Conservation (phyloP, 2,113 vertebrate genomes). For the Origma solitaria region DNA sequence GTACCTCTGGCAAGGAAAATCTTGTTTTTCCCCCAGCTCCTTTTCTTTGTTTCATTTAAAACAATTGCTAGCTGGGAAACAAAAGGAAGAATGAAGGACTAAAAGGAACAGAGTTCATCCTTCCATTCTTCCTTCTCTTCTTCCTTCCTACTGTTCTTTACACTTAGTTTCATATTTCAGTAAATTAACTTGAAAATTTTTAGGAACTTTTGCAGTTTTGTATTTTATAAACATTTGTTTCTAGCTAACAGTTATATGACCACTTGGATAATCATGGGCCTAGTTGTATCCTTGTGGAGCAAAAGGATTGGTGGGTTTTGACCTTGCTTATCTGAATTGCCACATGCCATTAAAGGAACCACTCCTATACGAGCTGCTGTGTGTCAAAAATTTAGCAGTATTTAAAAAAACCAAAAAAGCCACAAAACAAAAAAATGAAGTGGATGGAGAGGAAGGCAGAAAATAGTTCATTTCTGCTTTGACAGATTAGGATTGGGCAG, state of each 20-base stretch:
- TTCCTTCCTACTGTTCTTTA: background rate
- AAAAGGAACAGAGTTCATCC: background rate
- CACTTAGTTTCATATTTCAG: background rate
- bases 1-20: background rate
- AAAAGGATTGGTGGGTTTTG: background rate
- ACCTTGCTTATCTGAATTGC: background rate
- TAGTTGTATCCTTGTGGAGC: background rate
- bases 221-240: background rate
- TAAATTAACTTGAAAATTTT: background rate
- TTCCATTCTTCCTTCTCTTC: background rate
- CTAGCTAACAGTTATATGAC: background rate
- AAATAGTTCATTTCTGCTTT: background rate
- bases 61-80: background rate
- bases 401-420: background rate
- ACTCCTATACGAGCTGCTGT: background rate
- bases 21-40: background rate
- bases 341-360: accelerated
- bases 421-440: background rate
- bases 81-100: background rate
- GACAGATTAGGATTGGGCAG: background rate
- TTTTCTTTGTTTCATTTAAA: background rate
- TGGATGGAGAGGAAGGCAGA: background rate
- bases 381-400: background rate
- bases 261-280: background rate
- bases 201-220: background rate